phyloP scores from a whole-genome alignment of 2,888 invertebrate species.

The Philereme vetulata region DNA sequence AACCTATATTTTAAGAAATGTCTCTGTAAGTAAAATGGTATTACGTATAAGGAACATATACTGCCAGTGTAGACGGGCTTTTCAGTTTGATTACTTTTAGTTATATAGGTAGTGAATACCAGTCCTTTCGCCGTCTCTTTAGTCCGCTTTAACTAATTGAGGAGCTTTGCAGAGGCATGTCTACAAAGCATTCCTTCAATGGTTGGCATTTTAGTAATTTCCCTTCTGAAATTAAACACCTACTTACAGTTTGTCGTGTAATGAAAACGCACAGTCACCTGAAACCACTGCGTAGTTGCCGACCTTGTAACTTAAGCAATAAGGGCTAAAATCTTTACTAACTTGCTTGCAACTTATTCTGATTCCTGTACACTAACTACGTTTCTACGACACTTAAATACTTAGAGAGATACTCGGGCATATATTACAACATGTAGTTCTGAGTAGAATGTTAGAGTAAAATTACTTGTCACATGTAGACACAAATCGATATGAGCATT shows the following conservation, averaged over 20 bases:
- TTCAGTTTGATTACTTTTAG: background rate
- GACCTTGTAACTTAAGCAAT: slow-evolving; percentile 4
- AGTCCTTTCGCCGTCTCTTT: slow-evolving; percentile 15
- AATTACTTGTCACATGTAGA: slow-evolving; percentile 9
- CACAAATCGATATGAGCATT: background rate
- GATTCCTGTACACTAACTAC: slow-evolving; percentile 17
- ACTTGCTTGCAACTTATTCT: slow-evolving; percentile 6
- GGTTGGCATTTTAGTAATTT: slow-evolving; percentile 32
- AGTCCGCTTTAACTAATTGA: slow-evolving; percentile 25
- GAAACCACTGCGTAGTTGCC: slow-evolving; percentile 1
- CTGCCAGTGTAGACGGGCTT: too few species aligned
- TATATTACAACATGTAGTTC: slow-evolving; percentile 18
- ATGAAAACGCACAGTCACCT: slow-evolving; percentile 15
- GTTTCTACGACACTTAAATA: slow-evolving; percentile 8
- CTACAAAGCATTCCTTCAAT: slow-evolving; percentile 31
- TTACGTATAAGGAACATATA: too few species aligned
- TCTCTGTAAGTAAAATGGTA: too few species aligned
- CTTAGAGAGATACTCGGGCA: slow-evolving; percentile 11
- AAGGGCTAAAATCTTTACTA: slow-evolving; percentile 14
- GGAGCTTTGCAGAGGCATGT: slow-evolving; percentile 23
- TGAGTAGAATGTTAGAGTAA: slow-evolving; percentile 5
- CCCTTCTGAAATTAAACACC: slow-evolving; percentile 30
- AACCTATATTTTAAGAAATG: too few species aligned
- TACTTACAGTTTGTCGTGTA: slow-evolving; percentile 29
- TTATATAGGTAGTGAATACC: slow-evolving; percentile 9